These are phyloP conservation scores for Calypte anna DNA, from an alignment of 2,113 vertebrate genomes.

Conservation along the genomic window DNA sequence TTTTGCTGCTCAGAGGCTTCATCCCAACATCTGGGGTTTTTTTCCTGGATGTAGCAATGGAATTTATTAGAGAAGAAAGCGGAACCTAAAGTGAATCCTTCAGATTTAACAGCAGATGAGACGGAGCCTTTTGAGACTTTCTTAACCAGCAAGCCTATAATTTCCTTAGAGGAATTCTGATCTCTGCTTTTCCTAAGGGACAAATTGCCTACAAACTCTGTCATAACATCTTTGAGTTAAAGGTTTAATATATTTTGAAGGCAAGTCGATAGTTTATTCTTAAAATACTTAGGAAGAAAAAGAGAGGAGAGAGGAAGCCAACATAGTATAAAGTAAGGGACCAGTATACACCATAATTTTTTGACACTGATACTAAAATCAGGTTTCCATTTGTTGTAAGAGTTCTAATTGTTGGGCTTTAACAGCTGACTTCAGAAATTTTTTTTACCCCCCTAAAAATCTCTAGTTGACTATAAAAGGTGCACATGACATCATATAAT, in stretches of 20 bases:
- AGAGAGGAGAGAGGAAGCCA: fast-evolving
- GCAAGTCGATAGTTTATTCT: slow-evolving; percentile 6
- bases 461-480: background rate
- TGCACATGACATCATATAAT: background rate
- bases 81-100: background rate
- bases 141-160: background rate
- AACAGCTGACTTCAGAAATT: background rate
- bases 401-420: background rate
- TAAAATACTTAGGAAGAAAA: background rate
- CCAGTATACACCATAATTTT: background rate
- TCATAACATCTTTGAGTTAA: slow-evolving; percentile 21
- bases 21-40: background rate
- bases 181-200: slow-evolving; percentile 1
- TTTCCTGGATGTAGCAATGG: background rate
- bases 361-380: background rate
- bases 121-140: background rate
- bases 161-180: slow-evolving; percentile 38
- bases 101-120: background rate
- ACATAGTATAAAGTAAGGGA: background rate
- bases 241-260: slow-evolving; percentile 5
- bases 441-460: background rate
- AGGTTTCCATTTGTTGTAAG: background rate
- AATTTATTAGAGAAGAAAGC: background rate
- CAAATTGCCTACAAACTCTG: slow-evolving; percentile 7
- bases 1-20: background rate